Evolutionary conservation across 1,140 invertebrate genomes (phyloP), one percentile per base, ranked within the genome.

Genomic region (Chrysoperla carnea): DNA sequence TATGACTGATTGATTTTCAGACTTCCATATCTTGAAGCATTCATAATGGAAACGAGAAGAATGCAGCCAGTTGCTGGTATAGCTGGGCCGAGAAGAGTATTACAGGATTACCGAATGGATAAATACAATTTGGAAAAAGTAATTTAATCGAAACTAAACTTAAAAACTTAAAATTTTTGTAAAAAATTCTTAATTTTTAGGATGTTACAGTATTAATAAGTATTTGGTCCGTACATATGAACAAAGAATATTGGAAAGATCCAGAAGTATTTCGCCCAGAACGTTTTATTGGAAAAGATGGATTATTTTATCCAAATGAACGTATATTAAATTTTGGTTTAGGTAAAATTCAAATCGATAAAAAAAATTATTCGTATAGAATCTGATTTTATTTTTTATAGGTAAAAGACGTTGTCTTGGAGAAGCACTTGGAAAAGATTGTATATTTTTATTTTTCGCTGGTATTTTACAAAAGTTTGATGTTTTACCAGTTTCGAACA

Each of bases 221-320:
- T 44, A 36, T 77, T 9, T 67, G 68, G 12, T 72, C 74, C n/a
- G 60, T 81, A 11, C 70, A 77, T 49, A 64, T 68, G 37, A 72
- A 83, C 48, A 58, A 67, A 4, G 47, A 67, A 8, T 51, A 72
- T 31, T 88, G 75, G 73, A 61, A 63, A 0, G 70, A 85, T 41
- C 81, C 84, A 0, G 55, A 74, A 6, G 57, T 56, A 12, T 86
- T 87, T 52, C 67, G 69, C 11, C 84, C 84, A 0, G 81, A 85
- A 52, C 68, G 84, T 50, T 78, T 78, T 51, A 39, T 81, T 0
- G 58, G 70, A 36, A 36, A 57, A 12, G 42, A 61, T 11, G 72
- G 70, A 29, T 50, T 59, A 37, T 45, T 73, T 2, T 64, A 60
- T 36, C 58, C 59, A 40, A 53, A 65, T 7, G 66, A 75, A 42